Base-by-base conservation (phyloP, 2,113 vertebrate genomes). In the Forbesichthys agassizii region DNA sequence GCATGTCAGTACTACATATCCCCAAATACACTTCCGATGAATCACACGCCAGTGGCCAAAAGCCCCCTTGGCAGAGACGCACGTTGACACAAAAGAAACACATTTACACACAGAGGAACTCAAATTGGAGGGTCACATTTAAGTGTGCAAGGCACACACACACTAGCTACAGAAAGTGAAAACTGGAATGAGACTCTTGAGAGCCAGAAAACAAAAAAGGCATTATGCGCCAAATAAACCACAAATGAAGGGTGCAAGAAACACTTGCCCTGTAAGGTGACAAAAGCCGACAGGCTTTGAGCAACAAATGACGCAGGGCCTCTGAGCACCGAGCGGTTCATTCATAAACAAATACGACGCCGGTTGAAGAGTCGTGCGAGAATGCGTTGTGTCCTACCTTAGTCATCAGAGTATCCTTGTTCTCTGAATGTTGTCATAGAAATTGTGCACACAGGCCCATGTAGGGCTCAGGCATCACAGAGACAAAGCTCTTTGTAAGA, bases 371-470 rank as follows among this genome's bases (percentile, higher is more conserved):
- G 36, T 8, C 52, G 52, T 54, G 13, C n/a, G n/a, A 13, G 72
- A 69, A 66, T 5, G 18, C 13, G 27, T 33, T 48, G n/a, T 66
- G 4, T 76, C 88, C 82, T 89, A 89, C 88, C 88, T 88, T 84
- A 9, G 60, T 69, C 72, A 75, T 77, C 62, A 71, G 66, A 74
- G 72, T 4, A 42, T 68, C n/a, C 8, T 18, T 73, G 77, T 36
- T 69, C 20, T 20, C 5, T 1, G 14, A 71, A 61, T 33, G 48
- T 13, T 46, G 0, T 48, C 13, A 49, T 61, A 51, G 68, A 0
- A 20, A 5, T n/a, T 42, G 20, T 63, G 57, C 6, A 7, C 2
- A 13, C 61, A 8, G 36, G 69, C 52, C 54, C 53, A 71, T 58
- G 63, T 64, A 58, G 49, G 48, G 14, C 56, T 11, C 10, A 33